Conservation (phyloP, 2,888 invertebrate genomes). For the Morinoia aosen region DNA sequence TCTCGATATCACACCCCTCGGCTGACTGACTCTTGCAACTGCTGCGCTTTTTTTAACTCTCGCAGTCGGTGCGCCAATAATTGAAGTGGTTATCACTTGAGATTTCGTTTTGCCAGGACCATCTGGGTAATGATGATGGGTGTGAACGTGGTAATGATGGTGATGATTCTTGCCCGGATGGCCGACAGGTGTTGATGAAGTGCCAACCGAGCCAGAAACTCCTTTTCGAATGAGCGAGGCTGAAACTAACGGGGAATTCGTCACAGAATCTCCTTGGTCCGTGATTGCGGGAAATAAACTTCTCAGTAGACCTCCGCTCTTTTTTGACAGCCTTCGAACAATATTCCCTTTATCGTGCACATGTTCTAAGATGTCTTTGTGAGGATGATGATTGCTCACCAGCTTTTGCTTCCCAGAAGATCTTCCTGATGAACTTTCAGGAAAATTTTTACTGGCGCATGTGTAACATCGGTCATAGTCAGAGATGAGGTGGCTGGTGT, state of each 20-base stretch:
- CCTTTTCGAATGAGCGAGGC: neutral
- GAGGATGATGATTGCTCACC: constrained; percentile 38
- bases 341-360: neutral
- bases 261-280: neutral
- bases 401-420: neutral
- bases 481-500: neutral
- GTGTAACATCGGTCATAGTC: constrained; percentile 26
- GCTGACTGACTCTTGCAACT: neutral
- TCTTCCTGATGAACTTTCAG: neutral
- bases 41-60: neutral
- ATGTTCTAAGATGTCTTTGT: constrained; percentile 28
- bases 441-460: neutral
- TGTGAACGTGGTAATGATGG: constrained; percentile 49
- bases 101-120: constrained; percentile 7
- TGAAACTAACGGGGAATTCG: constrained; percentile 2
- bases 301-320: neutral
- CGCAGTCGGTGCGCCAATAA: neutral
- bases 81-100: neutral
- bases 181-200: neutral
- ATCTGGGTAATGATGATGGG: constrained; percentile 42
- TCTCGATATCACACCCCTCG: neutral
- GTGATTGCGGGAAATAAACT: constrained; percentile 38
- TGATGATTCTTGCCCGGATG: neutral
- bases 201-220: neutral
- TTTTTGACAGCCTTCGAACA: neutral